Percentiles rank a stretch among this genome's conserved stretches.
Evolutionary conservation across 1,140 invertebrate species (phyloP).

Genomic region (Triops cancriformis): DNA sequence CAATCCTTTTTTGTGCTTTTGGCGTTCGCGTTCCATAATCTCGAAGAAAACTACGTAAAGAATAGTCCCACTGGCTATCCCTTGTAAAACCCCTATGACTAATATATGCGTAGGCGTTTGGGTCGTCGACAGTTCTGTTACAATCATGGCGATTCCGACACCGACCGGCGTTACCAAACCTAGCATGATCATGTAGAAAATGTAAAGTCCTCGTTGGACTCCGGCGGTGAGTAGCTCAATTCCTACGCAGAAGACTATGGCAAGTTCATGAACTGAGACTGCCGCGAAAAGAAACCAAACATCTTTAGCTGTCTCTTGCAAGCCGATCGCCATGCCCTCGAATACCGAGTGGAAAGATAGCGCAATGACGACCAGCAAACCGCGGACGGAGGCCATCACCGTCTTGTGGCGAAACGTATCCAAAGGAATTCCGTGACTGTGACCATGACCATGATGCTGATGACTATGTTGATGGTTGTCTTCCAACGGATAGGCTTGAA

Average conservation of each 20-base stretch:
- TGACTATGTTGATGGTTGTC: slow-evolving; percentile 16
- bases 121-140: slow-evolving; percentile 43
- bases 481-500: slow-evolving; percentile 13
- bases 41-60: slow-evolving; percentile 88
- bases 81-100: slow-evolving; percentile 40
- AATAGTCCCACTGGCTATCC: slow-evolving; percentile 70
- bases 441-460: slow-evolving; percentile 28
- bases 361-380: slow-evolving; percentile 48
- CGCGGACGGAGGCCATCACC: slow-evolving; percentile 36
- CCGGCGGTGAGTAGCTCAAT: slow-evolving; percentile 39
- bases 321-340: slow-evolving; percentile 64
- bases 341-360: slow-evolving; percentile 56
- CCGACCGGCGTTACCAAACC: slow-evolving; percentile 69
- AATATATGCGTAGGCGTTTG: slow-evolving; percentile 32
- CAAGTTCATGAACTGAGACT: slow-evolving; percentile 46
- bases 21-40: slow-evolving; percentile 59
- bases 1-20: slow-evolving; percentile 55
- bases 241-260: slow-evolving; percentile 45
- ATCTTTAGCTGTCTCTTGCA: slow-evolving; percentile 51
- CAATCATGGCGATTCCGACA: slow-evolving; percentile 51
- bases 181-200: slow-evolving; percentile 63
- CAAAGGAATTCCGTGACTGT: slow-evolving; percentile 31
- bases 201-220: slow-evolving; percentile 40
- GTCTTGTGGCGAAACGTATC: slow-evolving; percentile 26
- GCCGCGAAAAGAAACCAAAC: slow-evolving; percentile 47